A percentile compares a stretch with the other conserved stretches of the same genome.
Conservation (phyloP, 2,888 invertebrate genomes). For the Sarcophaga caerulescens region DNA sequence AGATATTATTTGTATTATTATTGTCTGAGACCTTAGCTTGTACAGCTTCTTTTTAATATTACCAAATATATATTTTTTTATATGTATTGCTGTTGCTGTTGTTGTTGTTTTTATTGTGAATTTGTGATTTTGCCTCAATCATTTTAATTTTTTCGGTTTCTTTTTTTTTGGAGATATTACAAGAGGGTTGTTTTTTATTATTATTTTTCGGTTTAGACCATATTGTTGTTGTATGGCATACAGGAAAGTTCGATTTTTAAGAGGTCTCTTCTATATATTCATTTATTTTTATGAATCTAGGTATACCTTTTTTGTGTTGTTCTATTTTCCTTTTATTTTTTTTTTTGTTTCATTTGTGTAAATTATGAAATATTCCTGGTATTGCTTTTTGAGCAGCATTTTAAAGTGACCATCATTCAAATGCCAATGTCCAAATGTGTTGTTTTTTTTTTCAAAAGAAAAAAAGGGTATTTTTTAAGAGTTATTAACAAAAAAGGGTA, state of each 20-base stretch:
- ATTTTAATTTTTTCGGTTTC: constrained; percentile 27
- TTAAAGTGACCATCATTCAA: constrained; percentile 68
- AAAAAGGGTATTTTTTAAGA: constrained; percentile 60
- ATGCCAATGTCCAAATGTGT: constrained; percentile 68
- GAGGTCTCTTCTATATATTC: constrained; percentile 42
- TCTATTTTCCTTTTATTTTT: constrained; percentile 1
- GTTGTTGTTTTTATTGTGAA: constrained; percentile 17
- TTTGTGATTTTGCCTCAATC: constrained; percentile 39
- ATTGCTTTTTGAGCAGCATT: constrained; percentile 34
- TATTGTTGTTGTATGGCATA: constrained; percentile 1
- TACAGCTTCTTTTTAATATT: constrained; percentile 62
- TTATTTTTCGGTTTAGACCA: constrained; percentile 51
- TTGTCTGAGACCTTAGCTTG: constrained; percentile 59
- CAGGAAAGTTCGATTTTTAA: constrained; percentile 53
- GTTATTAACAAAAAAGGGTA: constrained; percentile 59
- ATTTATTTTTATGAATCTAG: constrained; percentile 54
- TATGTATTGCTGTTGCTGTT: neutral
- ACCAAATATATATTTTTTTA: constrained; percentile 32
- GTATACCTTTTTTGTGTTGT: constrained; percentile 2
- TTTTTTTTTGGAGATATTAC: constrained; percentile 28
- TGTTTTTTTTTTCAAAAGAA: constrained; percentile 46
- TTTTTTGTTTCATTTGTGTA: constrained; percentile 35
- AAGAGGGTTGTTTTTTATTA: constrained; percentile 62
- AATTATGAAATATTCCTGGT: constrained; percentile 64
- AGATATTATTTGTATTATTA: constrained; percentile 65